phyloP scores from a whole-genome alignment of 2,797 vertebrate genomes.

The Protonibea diacanthus region DNA sequence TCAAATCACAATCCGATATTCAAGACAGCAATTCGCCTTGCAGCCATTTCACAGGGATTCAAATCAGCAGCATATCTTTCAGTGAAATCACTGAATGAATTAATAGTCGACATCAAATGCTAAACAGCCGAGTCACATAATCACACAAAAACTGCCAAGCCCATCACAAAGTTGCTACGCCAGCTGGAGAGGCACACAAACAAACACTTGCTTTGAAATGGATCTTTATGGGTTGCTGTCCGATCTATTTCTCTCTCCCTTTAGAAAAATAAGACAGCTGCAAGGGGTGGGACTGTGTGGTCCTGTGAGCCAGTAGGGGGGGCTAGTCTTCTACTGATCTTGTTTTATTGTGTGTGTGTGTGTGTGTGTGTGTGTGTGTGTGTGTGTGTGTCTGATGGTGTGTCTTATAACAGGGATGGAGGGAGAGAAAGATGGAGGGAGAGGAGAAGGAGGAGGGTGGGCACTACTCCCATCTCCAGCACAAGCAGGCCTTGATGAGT shows the following conservation, averaged over 20 bases:
- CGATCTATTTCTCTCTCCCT: constrained; percentile 51
- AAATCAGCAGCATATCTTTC: constrained; percentile 47
- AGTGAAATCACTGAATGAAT: constrained; percentile 40
- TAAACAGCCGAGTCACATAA: constrained; percentile 45
- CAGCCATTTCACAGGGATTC: constrained; percentile 48
- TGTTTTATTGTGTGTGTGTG: not conserved
- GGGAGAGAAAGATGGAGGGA: constrained; percentile 2
- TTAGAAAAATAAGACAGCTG: constrained; percentile 68
- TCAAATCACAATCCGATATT: constrained; percentile 46
- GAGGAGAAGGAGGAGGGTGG: constrained; percentile 10
- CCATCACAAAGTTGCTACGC: constrained; percentile 22
- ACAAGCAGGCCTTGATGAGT: constrained; percentile 61
- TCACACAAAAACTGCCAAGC: constrained; percentile 39
- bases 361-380: constrained; percentile 10
- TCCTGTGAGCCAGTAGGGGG: constrained; percentile 73
- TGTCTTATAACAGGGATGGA: constrained; percentile 22
- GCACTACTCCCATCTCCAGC: constrained; percentile 23
- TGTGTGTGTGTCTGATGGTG: constrained; percentile 5
- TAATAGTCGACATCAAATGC: constrained; percentile 53
- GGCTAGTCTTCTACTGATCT: constrained; percentile 61
- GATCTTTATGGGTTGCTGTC: constrained; percentile 62
- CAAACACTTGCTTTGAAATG: constrained; percentile 67
- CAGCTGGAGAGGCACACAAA: constrained; percentile 55
- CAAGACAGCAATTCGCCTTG: constrained; percentile 49
- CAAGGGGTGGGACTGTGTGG: constrained; percentile 11